Evolutionary conservation across 1,140 invertebrate genomes (phyloP), one percentile per base, ranked within the genome.

Genomic region (Lucilia sericata): DNA sequence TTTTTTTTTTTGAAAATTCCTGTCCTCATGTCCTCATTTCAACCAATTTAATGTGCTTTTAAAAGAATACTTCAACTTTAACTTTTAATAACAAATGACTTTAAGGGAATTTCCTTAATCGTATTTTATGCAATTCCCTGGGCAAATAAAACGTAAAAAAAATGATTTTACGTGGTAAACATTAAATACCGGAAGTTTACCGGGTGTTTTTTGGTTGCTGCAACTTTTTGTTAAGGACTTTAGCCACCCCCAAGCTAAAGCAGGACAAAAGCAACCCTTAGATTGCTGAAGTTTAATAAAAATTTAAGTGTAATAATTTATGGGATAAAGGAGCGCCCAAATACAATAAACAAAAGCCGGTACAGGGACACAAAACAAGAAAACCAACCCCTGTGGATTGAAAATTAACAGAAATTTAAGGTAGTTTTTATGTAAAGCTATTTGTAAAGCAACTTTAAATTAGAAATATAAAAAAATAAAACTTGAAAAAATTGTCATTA

Each of bases 121-220:
- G 51, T 14, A 55, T 14, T 55, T 55, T 7, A 55, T 12, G 12
- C 7, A 55, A 55, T 55, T 55, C 51, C 51, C 51, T 10, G 51
- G 51, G 51, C 14, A 5, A 14, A 55, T 55, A 55, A 49, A 30
- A 42, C 42, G 10, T 7, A 42, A 42, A 42, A n/a, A 42, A 42
- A 55, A 55, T 55, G 17, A 13, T 55, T 55, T n/a, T 55, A 55
- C 9, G 51, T 14, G 51, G 51, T 55, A 55, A 55, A 55, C 51
- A 55, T 55, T 55, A 55, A 55, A 55, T 55, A n/a, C 51, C 51
- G 51, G 51, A 55, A 55, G 51, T 55, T 55, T 55, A 55, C 17
- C 42, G 42, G 51, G 51, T 55, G 51, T 55, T 14, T 55, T 55
- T 55, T 30, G 1, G 1, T 30, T 30, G 25, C 25, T 2, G 25